Evolutionary conservation across 1,140 invertebrate genomes (phyloP), one percentile per base, ranked within the genome.

Genomic region (Drosophila triauraria): DNA sequence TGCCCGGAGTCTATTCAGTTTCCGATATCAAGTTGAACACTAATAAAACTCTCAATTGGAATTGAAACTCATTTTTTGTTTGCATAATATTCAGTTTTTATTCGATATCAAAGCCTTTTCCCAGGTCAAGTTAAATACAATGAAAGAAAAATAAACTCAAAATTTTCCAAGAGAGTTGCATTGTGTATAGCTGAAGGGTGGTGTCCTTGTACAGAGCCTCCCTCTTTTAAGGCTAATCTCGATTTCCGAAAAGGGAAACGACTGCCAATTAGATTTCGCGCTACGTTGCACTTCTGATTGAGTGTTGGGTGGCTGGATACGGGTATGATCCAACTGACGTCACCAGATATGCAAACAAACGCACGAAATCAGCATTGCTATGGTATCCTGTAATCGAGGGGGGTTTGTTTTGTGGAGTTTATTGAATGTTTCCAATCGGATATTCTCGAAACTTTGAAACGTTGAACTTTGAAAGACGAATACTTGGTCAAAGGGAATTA

Each of bases 201-300:
- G 47, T 27, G 44, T 25, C 25, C 47, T 27, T 51, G 17, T 35
- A 35, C 27, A 17, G 30, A 13, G 38, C n/a, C 9, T 8, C 25
- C 23, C 12, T 17, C 12, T 13, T 43, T 42, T 47, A n/a, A 38
- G 69, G n/a, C 35, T 71, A 38, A 59, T 71, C 23, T 44, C 61
- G 15, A 40, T 30, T 35, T 32, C 23, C 23, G 17, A 54, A 35
- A 47, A 27, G 30, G 61, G 32, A 53, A 57, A 63, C 70, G 58
- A 46, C 40, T 85, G 82, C 78, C 82, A 84, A 85, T 84, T 84
- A 85, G 71, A 84, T 83, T 81, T 78, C 61, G 40, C 65, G 82
- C 82, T 67, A 75, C 79, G 65, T 53, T 85, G 76, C 68, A 82
- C 75, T 78, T 40, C 58, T 82, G 82, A 78, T 85, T 74, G 69